Evolutionary conservation across 2,113 vertebrate species (phyloP), one percentile per base, ranked within the genome.

Genomic region (Callocephalon fimbriatum): DNA sequence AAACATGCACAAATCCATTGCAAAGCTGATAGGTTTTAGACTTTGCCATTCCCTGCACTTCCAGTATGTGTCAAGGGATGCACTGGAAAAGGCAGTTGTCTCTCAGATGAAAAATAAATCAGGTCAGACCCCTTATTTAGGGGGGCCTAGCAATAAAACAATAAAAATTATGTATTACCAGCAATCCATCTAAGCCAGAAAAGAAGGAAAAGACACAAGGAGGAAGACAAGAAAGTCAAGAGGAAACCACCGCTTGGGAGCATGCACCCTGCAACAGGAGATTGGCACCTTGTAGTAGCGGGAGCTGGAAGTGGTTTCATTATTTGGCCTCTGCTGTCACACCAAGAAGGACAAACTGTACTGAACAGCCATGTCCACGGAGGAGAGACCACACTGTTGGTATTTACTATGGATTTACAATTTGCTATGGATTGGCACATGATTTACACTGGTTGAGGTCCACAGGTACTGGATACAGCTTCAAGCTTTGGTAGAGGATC

Each of bases 341-440:
- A 40, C 14, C 18, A 32, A 61, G 37, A 44, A 47, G 62, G 53
- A 79, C 42, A 91, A 84, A 56, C 15, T 5, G 42, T 8, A 32
- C 53, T 32, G 47, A 53, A 4, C 1, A 3, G n/a, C 45, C n/a
- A 3, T 0, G 0, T 5, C 23, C 50, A 8, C 0, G 3, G 32
- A 78, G 71, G 25, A 67, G 42, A 67, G 21, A 18, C 21, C 54
- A 47, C 66, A 29, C 48, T 65, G 47, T 0, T 23, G 19, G 78
- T 20, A 54, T 13, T 50, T 29, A 47, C 25, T 13, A 1, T 1
- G 27, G n/a, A 31, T 78, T 90, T 53, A 14, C 4, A 3, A 31
- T 50, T 72, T 3, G 1, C 31, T 26, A 1, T 4, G 23, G 73
- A 37, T 12, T 10, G 2, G 44, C 22, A 15, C 9, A 0, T 1